Conservation (phyloP, 2,113 vertebrate genomes). For the Phrynosoma platyrhinos region DNA sequence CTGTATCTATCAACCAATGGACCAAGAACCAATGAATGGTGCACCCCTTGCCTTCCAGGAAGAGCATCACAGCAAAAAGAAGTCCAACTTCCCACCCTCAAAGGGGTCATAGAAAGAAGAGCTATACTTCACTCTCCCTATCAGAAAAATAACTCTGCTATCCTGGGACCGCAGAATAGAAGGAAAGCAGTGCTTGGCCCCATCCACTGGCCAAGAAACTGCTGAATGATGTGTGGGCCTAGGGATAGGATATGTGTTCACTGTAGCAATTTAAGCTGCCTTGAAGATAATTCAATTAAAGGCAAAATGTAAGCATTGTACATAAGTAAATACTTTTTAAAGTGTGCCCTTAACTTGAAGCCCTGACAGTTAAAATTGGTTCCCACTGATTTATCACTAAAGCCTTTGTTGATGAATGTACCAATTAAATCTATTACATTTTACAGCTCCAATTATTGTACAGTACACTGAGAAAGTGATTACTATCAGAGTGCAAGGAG, state of each 20-base stretch:
- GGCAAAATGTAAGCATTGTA: neutral
- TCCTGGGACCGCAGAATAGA: neutral
- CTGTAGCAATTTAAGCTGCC: neutral
- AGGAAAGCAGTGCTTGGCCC: neutral
- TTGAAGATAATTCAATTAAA: neutral
- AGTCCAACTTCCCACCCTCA: neutral
- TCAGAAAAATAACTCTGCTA: neutral
- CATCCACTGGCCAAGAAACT: neutral
- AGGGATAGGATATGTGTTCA: neutral
- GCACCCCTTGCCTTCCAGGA: neutral
- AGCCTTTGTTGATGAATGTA: neutral
- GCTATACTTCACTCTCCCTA: neutral
- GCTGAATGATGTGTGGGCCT: neutral
- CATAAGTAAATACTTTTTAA: neutral
- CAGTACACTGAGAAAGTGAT: neutral
- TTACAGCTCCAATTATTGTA: neutral
- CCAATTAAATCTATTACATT: neutral
- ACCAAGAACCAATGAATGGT: neutral
- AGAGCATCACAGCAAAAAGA: neutral
- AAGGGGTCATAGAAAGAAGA: neutral
- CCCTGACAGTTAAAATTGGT: neutral
- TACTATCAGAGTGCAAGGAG: neutral
- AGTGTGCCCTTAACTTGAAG: neutral
- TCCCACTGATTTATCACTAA: neutral
- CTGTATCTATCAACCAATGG: neutral